Evolutionary conservation across 2,888 invertebrate genomes (phyloP).

Genomic region (Lasioglossum oenotherae): DNA sequence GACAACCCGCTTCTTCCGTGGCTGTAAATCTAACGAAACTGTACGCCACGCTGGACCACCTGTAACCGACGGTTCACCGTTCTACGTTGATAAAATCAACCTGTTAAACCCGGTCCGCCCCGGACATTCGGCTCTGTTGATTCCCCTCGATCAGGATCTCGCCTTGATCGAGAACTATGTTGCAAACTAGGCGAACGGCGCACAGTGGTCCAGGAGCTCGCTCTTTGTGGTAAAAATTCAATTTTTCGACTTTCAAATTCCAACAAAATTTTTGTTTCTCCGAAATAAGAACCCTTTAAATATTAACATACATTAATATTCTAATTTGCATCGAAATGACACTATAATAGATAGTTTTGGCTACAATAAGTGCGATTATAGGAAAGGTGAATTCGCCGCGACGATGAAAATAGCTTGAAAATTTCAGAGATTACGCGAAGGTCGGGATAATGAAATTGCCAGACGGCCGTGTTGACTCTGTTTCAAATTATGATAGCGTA

Average conservation of each 20-base stretch:
- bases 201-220: too few species aligned
- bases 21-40: slow-evolving; percentile 45
- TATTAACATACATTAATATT: too few species aligned
- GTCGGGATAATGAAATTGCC: neutral
- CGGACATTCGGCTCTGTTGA: neutral
- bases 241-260: too few species aligned
- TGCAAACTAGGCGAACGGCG: neutral
- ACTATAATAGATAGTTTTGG: too few species aligned
- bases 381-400: neutral
- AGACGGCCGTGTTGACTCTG: neutral
- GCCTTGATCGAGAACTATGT: neutral
- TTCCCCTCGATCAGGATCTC: neutral
- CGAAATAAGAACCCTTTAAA: too few species aligned
- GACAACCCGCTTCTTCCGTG: slow-evolving; percentile 26
- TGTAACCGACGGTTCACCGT: slow-evolving; percentile 21
- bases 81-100: slow-evolving; percentile 47
- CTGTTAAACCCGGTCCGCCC: slow-evolving; percentile 36
- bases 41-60: slow-evolving; percentile 49
- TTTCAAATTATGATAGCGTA: neutral
- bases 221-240: too few species aligned
- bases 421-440: neutral
- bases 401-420: neutral
- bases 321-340: too few species aligned
- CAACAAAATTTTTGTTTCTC: too few species aligned
- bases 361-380: neutral